Evolutionary conservation across 2,888 invertebrate genomes (phyloP).

Genomic region (Pyrochroa serraticornis): DNA sequence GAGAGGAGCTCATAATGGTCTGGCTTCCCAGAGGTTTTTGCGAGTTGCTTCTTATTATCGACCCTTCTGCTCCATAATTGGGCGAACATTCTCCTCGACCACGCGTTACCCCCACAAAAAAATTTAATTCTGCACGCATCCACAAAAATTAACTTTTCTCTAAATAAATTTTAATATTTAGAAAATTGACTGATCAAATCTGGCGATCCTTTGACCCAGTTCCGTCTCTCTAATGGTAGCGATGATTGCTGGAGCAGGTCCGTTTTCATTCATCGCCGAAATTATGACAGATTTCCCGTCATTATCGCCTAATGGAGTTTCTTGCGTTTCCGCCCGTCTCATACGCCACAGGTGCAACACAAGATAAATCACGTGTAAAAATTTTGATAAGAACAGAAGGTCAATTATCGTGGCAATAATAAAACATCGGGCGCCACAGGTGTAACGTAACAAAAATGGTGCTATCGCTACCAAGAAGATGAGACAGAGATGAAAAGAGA

Average conservation of each 20-base stretch:
- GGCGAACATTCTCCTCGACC: background rate
- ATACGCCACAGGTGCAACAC: conserved; percentile 33
- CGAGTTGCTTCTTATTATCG: no score
- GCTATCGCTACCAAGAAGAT: background rate
- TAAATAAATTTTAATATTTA: no score
- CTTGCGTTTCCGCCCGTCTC: background rate
- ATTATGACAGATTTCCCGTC: no score
- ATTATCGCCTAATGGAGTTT: no score
- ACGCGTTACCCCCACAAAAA: conserved; percentile 8
- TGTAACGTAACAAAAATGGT: conserved; percentile 34
- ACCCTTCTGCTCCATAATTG: conserved; percentile 5
- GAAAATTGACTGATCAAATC: no score
- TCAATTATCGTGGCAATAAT: conserved; percentile 50
- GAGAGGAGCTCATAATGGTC: conserved; percentile 42
- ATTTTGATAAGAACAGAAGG: conserved; percentile 46
- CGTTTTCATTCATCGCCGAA: no score
- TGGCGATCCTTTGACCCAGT: no score
- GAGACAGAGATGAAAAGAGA: conserved; percentile 39
- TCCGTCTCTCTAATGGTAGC: no score
- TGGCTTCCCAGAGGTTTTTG: conserved; percentile 32
- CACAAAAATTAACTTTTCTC: no score
- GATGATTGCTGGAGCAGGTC: no score
- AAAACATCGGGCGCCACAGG: conserved; percentile 48
- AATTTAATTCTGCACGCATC: no score
- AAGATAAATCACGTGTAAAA: conserved; percentile 45